Base-by-base conservation (phyloP, 1,140 invertebrate species). In the Dryas iulia region DNA sequence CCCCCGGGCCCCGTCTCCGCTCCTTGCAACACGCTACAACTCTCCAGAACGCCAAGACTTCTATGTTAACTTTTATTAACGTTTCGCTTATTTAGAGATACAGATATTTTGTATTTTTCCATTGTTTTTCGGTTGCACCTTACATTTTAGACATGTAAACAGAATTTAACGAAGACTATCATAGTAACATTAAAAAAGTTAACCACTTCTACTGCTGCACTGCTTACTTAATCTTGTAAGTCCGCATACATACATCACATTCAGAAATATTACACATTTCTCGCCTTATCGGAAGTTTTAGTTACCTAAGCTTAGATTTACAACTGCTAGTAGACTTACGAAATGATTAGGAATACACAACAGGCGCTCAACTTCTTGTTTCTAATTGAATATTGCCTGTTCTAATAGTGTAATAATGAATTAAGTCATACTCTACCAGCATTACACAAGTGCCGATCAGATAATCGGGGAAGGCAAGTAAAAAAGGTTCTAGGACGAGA, bases 401-500 rank as follows among this genome's bases (percentile, higher is more conserved):
- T 12, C 25, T 11, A 26, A 25, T 56, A 56, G 18, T 39, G 35
- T 21, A 56, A 56, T 56, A 56, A 25, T 56, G 53, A 47, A 47
- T 47, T 47, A 47, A 47, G 39, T 47, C 39, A 47, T 47, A 47
- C 39, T 18, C 39, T 18, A 7, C 14, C 14, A 10, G 21, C n/a
- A 74, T 89, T 87, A 79, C 86, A 81, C 81, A 87, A 88, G 77
- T 72, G 65, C 71, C 72, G 64, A 58, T 66, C 77, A 73, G 77
- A 82, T 80, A 82, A 87, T 85, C 75, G 79, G 81, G 81, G 86
- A 82, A 85, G 79, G 72, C 64, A 57, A 25, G 78, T 81, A 91
- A 87, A 90, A 87, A 91, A 80, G 70, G 65, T 86, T 53, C 85
- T 85, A 86, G 87, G 89, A 79, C 89, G 87, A 87, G 89, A 90